phyloP scores from a whole-genome alignment of 2,797 vertebrate genomes.

The Australoheros facetus region DNA sequence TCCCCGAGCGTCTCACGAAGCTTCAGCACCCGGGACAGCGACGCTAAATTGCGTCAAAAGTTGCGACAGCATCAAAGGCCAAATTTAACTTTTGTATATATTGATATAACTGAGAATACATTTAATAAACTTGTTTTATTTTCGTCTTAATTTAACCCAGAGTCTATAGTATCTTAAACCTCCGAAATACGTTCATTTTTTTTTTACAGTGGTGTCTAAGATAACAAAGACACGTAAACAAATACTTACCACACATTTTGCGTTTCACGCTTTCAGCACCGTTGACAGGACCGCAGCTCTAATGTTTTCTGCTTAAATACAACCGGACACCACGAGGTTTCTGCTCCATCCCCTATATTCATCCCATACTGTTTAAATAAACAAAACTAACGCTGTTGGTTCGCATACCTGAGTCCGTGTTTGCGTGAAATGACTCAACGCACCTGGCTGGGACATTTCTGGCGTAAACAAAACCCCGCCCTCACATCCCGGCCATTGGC shows the following conservation, averaged over 20 bases:
- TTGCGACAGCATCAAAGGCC: constrained; percentile 1
- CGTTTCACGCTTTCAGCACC: neutral
- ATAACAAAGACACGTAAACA: neutral
- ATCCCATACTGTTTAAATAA: neutral
- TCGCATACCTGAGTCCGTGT: constrained; percentile 46
- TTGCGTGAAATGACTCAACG: constrained; percentile 36
- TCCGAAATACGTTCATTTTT: neutral
- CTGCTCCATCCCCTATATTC: neutral
- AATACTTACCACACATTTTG: constrained; percentile 49
- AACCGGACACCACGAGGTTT: neutral
- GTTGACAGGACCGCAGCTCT: neutral
- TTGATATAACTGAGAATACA: neutral
- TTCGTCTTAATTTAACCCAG: neutral
- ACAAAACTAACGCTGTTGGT: neutral
- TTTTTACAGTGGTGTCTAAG: neutral
- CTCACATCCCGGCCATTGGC: constrained; percentile 50
- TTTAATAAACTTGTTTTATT: neutral
- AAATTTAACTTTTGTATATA: neutral
- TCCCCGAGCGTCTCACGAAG: constrained; percentile 5
- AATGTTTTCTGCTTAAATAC: neutral
- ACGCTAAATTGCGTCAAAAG: neutral
- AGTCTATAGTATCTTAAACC: neutral
- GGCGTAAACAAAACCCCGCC: constrained; percentile 25
- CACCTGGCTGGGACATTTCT: constrained; percentile 46
- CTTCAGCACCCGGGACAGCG: constrained; percentile 63